Evolutionary conservation across 2,113 vertebrate species (phyloP), one percentile per base, ranked within the genome.

Genomic region (Nymphicus hollandicus): DNA sequence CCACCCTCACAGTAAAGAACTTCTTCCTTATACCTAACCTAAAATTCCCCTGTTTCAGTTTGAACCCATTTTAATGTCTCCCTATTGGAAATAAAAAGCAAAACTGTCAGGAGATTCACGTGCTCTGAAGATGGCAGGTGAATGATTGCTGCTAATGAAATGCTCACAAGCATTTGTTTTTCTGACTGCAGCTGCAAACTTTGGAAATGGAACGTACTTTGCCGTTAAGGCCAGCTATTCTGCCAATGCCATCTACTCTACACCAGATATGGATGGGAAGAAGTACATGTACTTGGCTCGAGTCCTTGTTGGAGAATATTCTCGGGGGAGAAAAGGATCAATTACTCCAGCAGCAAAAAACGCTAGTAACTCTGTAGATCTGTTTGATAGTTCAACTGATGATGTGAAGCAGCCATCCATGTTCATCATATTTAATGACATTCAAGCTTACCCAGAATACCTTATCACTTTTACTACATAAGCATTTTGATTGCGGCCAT

Each of bases 361-460:
- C 3, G 2, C 46, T 7, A 47, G 19, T 11, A 96, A 91, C 25
- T 15, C 91, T 4, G 72, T 94, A 8, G 98, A 98, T 63, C 97
- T 98, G 50, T 99, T 93, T 55, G 98, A 99, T 90, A 99, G 98
- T 13, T 98, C 98, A 24, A 96, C 95, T 11, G 97, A 99, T 80
- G 41, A 93, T 0, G 0, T 33, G 1, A 7, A 0, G 1, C 27
- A 17, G 0, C 98, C 98, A 12, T 29, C 61, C 28, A 97, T 99
- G 93, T 99, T 99, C 65, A 83, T 99, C 2, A 95, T 98, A 68
- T 99, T 98, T 91, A 95, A 89, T 70, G 98, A 99, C 64, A 94
- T 97, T 37, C 98, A 98, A 83, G 98, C 98, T 6, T 99, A 99
- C 70, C 99, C 98, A 27, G 98, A 98, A 72, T 98, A 98, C 61